Evolutionary conservation across 64 coral and sea anemone genomes (phyloP), one percentile per base, ranked within the genome.

Genomic region (Cladopsammia gracilis): DNA sequence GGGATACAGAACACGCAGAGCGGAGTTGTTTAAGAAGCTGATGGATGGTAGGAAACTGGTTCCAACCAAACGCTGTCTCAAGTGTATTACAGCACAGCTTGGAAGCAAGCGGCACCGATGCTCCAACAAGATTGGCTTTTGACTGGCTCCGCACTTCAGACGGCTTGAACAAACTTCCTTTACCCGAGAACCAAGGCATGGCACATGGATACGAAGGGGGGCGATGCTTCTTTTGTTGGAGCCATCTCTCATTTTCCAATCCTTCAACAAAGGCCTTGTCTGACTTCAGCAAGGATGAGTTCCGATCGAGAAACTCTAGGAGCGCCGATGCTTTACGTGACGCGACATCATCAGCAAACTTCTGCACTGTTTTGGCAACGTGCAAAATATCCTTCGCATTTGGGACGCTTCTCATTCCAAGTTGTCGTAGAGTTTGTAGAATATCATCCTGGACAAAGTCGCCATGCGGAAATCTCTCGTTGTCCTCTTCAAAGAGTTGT

Each of bases 61-160:
- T 58, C 95, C 95, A 96, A 47, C 87, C 91, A 85, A 96, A 93
- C 4, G 64, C 45, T 22, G n/a, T 42, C 64, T 64, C 76, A n/a
- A 96, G 73, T 18, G 62, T 13, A 26, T 3, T 25, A 22, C 23
- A 42, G 8, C 88, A 67, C 0, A 75, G 71, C 53, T 60, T 79
- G 26, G 83, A 66, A 48, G 93, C 58, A 4, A 96, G 53, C 12
- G 95, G 86, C 64, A 90, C 70, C 14, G 79, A 78, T n/a, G 87
- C 79, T 44, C 95, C 95, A 19, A 89, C 79, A 7, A 96, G 12
- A 53, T 67, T 89, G 51, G 90, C 87, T 42, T 86, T 89, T 3
- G 88, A 65, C 26, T 64, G 58, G 62, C 77, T 50, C 11, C 50
- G 44, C 44, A 86, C 57, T 19, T 93, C 90, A 58, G 16, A 48